These are phyloP conservation scores for Folsomia manolachei DNA, from an alignment of 2,888 invertebrate species.

Conservation along the genomic window DNA sequence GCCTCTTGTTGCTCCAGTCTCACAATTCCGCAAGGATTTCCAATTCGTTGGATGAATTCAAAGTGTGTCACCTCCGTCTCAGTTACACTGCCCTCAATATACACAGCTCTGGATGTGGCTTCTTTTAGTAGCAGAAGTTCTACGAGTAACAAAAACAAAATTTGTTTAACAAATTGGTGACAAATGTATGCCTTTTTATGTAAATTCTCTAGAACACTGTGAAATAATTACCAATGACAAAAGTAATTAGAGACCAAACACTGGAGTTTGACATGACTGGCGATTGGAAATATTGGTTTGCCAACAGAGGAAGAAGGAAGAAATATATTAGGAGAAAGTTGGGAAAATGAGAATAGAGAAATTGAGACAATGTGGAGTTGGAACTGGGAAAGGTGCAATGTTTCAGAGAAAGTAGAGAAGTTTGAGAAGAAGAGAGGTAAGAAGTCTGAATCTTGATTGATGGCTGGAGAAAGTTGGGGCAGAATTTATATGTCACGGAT, in stretches of 20 bases:
- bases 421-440: background rate
- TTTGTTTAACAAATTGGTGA: slow-evolving; percentile 6
- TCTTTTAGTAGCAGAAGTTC: background rate
- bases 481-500: background rate
- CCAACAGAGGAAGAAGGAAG: no score
- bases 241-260: background rate
- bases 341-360: background rate
- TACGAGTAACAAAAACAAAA: background rate
- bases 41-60: slow-evolving; percentile 23
- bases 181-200: no score
- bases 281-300: no score
- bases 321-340: background rate
- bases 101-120: slow-evolving; percentile 6
- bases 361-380: background rate
- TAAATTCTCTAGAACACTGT: no score
- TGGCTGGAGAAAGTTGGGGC: background rate
- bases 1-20: background rate
- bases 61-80: slow-evolving; percentile 29
- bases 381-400: no score
- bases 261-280: background rate
- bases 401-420: background rate
- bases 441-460: background rate
- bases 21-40: slow-evolving; percentile 31
- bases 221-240: background rate
- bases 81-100: slow-evolving; percentile 22